Base-by-base conservation (phyloP, 1,140 invertebrate genomes). In the Bombyx mandarina region DNA sequence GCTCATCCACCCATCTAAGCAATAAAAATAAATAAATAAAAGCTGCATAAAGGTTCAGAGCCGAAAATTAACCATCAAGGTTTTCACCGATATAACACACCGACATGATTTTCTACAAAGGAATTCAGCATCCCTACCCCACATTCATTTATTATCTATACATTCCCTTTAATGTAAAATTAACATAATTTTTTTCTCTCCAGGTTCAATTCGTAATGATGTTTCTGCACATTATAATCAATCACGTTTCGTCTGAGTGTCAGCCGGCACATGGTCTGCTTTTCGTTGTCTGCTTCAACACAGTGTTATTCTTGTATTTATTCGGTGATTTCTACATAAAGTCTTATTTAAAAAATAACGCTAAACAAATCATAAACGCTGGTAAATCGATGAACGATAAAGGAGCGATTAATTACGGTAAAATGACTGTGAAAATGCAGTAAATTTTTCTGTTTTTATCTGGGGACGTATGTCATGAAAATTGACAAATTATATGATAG, bases 301-400 rank as follows among this genome's bases (percentile, higher is more conserved):
- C 62, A 3, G 8, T 60, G 0, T 26, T 76, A 26, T 75, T 78
- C 46, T 53, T 73, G 8, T 73, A 71, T 52, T 55, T 79, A 1
- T 79, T 79, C 43, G 60, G 59, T 6, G 63, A 71, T 8, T 79
- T 79, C 48, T 79, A 75, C 50, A 22, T 65, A 0, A 73, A 72
- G 10, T 54, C 68, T 6, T 76, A 76, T 49, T 56, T 35, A 6
- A 65, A 58, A 4, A 55, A 60, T 52, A 58, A 52, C 42, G 57
- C 48, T 8, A 57, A 95, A 93, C 88, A 91, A 75, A 88, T 91
- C 62, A 82, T 49, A 1, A 62, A 58, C 10, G 60, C 52, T 5
- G 47, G 56, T 1, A 57, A 61, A 45, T 48, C n/a, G 5, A 57
- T 56, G 7, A 53, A 52, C 8, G 35, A 49, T 4, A 58, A 50